A percentile compares a stretch with the other conserved stretches of the same genome.
Evolutionary conservation across 2,888 invertebrate species (phyloP).

Genomic region (Willowsia nigromaculata): DNA sequence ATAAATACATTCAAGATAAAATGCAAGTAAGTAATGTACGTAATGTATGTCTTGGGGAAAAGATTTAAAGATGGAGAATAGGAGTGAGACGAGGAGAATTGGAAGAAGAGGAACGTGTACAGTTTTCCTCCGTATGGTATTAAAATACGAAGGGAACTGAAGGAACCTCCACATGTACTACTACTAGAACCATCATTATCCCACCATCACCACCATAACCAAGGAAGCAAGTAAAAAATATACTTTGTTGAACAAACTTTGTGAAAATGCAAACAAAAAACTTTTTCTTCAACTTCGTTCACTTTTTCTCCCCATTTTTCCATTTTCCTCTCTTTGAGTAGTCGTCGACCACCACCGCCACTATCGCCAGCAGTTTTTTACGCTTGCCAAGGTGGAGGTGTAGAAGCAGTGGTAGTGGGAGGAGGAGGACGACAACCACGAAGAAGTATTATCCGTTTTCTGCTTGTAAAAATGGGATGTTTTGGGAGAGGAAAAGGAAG

Average conservation of each 20-base stretch:
- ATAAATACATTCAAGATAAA: slow-evolving; percentile 44
- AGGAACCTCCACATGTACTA: slow-evolving; percentile 1
- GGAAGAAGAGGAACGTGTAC: slow-evolving; percentile 3
- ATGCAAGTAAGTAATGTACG: slow-evolving; percentile 34
- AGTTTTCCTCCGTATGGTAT: background rate
- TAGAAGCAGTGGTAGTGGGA: background rate
- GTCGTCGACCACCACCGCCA: background rate
- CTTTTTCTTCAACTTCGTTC: slow-evolving; percentile 33
- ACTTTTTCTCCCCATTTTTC: slow-evolving; percentile 49
- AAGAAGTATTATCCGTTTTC: slow-evolving; percentile 35
- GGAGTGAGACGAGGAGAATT: background rate
- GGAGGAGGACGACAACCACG: background rate
- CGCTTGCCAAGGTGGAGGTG: slow-evolving; percentile 12
- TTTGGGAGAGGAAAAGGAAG: background rate
- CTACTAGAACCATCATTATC: background rate
- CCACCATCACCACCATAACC: background rate
- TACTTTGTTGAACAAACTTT: slow-evolving; percentile 48
- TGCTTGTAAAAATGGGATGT: slow-evolving; percentile 12
- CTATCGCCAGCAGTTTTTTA: background rate
- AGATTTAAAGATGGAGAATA: slow-evolving; percentile 33
- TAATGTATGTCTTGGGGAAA: slow-evolving; percentile 46
- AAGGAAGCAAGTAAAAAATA: slow-evolving; percentile 15
- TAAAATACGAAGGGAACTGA: background rate
- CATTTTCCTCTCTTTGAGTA: slow-evolving; percentile 21
- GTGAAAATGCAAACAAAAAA: slow-evolving; percentile 57